A percentile compares a stretch with the other conserved stretches of the same genome.
Evolutionary conservation across 2,797 vertebrate species (phyloP).

Genomic region (Pantherophis alleghaniensis): DNA sequence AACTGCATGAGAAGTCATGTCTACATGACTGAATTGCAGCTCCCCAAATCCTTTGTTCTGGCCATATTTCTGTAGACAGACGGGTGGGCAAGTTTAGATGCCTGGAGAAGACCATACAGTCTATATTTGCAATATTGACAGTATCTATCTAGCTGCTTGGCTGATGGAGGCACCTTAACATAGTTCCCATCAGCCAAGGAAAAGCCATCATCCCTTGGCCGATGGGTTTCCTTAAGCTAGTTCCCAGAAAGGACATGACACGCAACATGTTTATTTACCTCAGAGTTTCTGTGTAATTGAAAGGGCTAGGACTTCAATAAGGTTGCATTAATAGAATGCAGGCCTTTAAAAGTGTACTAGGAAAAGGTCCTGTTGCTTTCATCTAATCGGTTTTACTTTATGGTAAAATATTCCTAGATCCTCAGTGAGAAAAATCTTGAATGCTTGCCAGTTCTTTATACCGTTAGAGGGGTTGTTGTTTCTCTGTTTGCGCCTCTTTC

Average conservation of each 20-base stretch:
- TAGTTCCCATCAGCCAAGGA: not conserved
- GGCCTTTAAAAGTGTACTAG: not conserved
- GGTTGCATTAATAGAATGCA: not conserved
- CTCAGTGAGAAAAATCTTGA: not conserved
- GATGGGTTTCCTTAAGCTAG: not conserved
- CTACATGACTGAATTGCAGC: not conserved
- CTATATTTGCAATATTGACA: not conserved
- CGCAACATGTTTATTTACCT: not conserved
- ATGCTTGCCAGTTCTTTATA: not conserved
- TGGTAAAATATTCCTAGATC: not conserved
- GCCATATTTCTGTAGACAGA: not conserved
- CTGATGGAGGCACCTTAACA: not conserved
- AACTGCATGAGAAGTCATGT: not conserved
- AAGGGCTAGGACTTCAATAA: too few relatives aligned
- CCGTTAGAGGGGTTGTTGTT: not conserved
- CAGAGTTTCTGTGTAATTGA: not conserved
- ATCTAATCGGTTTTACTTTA: not conserved
- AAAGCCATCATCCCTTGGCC: not conserved
- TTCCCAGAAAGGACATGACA: not conserved
- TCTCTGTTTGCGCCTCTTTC: slow-evolving; percentile 5
- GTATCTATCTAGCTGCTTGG: not conserved
- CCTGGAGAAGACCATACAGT: not conserved
- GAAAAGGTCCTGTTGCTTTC: not conserved
- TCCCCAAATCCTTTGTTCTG: not conserved
- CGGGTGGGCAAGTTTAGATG: not conserved